Base-by-base conservation (phyloP, 2,797 vertebrate species). In the Alfaro cultratus region DNA sequence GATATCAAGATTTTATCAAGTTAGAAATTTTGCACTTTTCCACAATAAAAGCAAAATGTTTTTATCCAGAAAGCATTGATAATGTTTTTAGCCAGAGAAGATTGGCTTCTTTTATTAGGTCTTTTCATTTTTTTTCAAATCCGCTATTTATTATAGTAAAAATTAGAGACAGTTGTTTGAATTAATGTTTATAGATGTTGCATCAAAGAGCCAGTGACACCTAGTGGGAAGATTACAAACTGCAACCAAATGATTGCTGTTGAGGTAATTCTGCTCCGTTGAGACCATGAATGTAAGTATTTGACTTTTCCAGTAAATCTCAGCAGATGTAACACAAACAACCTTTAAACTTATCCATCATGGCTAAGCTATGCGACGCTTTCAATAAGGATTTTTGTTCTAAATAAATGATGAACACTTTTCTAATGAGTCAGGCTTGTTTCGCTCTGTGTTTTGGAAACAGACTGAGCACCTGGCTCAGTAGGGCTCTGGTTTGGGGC, bases 401-500 rank as follows among this genome's bases (percentile, higher is more conserved):
- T 26, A 76, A 77, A 72, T 73, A 74, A 74, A 80, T 21, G 23
- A 70, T 47, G 77, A 57, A 74, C n/a, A 46, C 36, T 83, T 87
- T 80, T 86, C 77, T 86, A 78, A 87, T 79, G 86, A 87, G 46
- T 88, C 83, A 93, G 76, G 41, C 67, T 57, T 53, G 73, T 80
- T 83, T 41, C 49, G 26, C 29, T 41, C 80, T 88, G 74, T 83
- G 86, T 85, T 89, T 79, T 89, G 86, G 81, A 89, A 91, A 92
- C 83, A 84, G 73, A 67, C 71, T 79, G 84, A 91, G 82, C 92
- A 94, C 91, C 93, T 94, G 92, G 92, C 91, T 81, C 92, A 88
- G 92, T 92, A 86, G 91, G 91, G 84, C 90, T 92, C 90, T 94
- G 92, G 92, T 93, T 91, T 94, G 85, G 86, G 90, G 94, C 91